phyloP scores from a whole-genome alignment of 2,888 invertebrate genomes.

The Auanema sp. region DNA sequence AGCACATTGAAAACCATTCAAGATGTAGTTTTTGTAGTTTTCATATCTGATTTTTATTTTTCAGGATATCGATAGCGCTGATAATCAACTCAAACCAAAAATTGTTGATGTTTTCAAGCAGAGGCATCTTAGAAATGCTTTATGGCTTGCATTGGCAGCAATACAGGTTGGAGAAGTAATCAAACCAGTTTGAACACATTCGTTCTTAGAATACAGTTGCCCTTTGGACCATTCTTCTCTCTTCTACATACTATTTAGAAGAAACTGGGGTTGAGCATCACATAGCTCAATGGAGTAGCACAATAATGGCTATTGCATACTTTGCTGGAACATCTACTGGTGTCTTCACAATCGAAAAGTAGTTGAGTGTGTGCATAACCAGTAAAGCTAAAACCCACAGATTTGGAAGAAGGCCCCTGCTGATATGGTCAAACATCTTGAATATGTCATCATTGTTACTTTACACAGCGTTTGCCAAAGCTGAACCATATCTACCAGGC shows the following conservation, averaged over 20 bases:
- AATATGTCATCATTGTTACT: slow-evolving; percentile 18
- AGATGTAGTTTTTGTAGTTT: slow-evolving; percentile 5
- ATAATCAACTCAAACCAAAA: slow-evolving; percentile 1
- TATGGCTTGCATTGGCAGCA: slow-evolving; percentile 14
- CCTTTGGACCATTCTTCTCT: slow-evolving; percentile 19
- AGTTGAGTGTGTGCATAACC: neutral
- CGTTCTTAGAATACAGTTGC: slow-evolving; percentile 16
- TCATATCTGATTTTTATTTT: neutral
- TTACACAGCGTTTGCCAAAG: slow-evolving; percentile 16
- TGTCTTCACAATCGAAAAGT: slow-evolving; percentile 19
- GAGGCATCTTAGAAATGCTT: slow-evolving; percentile 15
- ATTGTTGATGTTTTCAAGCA: slow-evolving; percentile 12
- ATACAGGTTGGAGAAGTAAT: neutral
- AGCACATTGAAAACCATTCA: slow-evolving; percentile 17
- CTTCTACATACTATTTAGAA: slow-evolving; percentile 15
- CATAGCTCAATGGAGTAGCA: slow-evolving; percentile 19
- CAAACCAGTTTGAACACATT: neutral
- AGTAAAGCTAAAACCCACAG: neutral
- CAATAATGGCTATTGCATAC: slow-evolving; percentile 20
- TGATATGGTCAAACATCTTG: slow-evolving; percentile 17
- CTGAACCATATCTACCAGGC: slow-evolving; percentile 15
- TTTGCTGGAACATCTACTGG: slow-evolving; percentile 18
- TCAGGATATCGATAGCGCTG: slow-evolving; percentile 13
- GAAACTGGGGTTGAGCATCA: slow-evolving; percentile 16
- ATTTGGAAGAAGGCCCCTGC: slow-evolving; percentile 14